Percentiles rank a stretch among this genome's conserved stretches.
phyloP scores from a whole-genome alignment of 2,113 vertebrate genomes.

The Mesocricetus auratus region DNA sequence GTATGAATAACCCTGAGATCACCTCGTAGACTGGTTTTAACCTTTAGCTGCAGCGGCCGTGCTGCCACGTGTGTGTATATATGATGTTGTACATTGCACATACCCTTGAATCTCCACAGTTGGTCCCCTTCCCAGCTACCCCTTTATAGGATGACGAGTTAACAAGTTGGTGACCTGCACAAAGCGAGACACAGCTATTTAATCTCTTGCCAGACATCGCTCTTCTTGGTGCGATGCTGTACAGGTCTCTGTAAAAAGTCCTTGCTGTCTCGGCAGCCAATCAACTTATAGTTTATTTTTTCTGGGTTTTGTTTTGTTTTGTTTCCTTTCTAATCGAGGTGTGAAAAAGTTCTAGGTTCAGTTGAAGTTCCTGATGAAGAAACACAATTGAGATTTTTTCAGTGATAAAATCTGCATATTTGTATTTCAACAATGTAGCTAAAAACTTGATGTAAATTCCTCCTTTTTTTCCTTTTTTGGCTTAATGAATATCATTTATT shows the following conservation, averaged over 20 bases:
- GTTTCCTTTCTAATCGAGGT: constrained; percentile 94
- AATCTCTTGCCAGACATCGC: constrained; percentile 93
- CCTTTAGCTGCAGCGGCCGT: constrained; percentile 95
- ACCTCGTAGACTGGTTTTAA: constrained; percentile 99
- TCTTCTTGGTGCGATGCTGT: constrained; percentile 87
- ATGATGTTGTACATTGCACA: constrained; percentile 99
- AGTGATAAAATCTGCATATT: constrained; percentile 99
- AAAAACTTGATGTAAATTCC: constrained; percentile 99
- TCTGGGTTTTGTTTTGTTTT: constrained; percentile 88
- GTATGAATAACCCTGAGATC: constrained; percentile 99
- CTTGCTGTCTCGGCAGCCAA: constrained; percentile 94
- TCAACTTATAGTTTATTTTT: constrained; percentile 93
- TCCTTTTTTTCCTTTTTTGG: constrained; percentile 98
- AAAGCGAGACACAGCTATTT: constrained; percentile 93
- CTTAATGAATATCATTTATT: constrained; percentile 99
- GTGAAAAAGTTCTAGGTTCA: constrained; percentile 96
- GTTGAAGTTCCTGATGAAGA: constrained; percentile 98
- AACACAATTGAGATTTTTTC: constrained; percentile 98
- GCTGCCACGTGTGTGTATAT: constrained; percentile 99
- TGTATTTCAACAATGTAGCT: constrained; percentile 99
- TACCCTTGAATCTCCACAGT: constrained; percentile 91
- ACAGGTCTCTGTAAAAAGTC: constrained; percentile 94
- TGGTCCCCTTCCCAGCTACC: constrained; percentile 89
- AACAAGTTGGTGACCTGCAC: constrained; percentile 92
- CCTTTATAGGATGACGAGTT: constrained; percentile 91